phyloP scores from a whole-genome alignment of 2,113 vertebrate genomes.

The Chroicocephalus ridibundus region DNA sequence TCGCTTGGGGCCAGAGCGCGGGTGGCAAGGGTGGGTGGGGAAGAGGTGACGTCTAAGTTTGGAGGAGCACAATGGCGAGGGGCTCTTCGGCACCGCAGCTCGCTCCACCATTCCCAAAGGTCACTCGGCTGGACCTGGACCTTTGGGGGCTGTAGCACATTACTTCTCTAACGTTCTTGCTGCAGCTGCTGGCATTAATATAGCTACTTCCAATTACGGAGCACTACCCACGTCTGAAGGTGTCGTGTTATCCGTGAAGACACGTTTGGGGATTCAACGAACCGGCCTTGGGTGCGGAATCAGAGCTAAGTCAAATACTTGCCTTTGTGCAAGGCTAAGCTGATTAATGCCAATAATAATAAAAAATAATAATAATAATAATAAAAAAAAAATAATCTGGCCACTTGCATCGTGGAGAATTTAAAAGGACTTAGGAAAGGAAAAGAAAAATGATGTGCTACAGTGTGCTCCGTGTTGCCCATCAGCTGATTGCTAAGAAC shows the following conservation, averaged over 20 bases:
- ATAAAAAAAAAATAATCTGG: background rate
- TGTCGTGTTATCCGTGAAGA: background rate
- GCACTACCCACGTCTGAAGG: background rate
- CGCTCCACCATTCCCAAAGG: background rate
- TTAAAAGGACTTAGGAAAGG: background rate
- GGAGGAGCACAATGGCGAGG: background rate
- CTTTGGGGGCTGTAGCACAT: background rate
- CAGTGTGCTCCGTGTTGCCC: background rate
- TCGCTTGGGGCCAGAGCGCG: background rate
- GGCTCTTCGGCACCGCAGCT: background rate
- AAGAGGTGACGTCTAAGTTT: background rate
- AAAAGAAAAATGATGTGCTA: background rate
- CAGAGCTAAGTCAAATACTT: background rate
- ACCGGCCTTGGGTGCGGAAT: background rate
- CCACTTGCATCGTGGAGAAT: background rate
- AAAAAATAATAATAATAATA: background rate
- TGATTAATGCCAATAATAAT: background rate
- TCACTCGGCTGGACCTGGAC: background rate
- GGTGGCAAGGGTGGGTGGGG: background rate
- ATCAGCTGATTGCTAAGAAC: background rate
- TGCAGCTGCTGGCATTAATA: conserved; percentile 12
- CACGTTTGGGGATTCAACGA: background rate
- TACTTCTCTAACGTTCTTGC: background rate
- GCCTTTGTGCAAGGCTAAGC: background rate
- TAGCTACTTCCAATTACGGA: background rate